phyloP scores from a whole-genome alignment of 1,140 invertebrate genomes.

The Trinorchestia longiramus region DNA sequence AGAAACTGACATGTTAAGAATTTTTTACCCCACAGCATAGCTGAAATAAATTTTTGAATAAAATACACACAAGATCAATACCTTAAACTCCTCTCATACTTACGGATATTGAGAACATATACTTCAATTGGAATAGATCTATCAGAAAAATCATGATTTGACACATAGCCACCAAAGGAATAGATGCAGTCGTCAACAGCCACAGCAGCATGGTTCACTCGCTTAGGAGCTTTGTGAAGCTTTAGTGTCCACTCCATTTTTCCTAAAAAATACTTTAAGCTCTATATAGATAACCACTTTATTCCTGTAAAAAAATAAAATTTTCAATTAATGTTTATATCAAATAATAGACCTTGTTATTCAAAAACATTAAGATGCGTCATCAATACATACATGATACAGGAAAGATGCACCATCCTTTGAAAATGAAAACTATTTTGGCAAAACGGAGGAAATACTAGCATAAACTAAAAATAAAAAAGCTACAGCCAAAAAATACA shows the following conservation, averaged over 20 bases:
- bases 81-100: neutral
- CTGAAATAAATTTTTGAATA: no score
- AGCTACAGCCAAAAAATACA: no score
- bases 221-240: conserved; percentile 35
- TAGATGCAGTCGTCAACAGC: conserved; percentile 34
- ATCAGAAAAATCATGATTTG: conserved; percentile 24
- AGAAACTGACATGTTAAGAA: neutral
- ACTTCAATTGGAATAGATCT: conserved; percentile 32
- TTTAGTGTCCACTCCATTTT: conserved; percentile 28
- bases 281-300: neutral
- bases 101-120: conserved; percentile 23
- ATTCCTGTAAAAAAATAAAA: neutral
- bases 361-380: no score
- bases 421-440: no score
- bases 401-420: no score
- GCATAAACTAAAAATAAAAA: no score
- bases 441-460: no score
- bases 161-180: conserved; percentile 46
- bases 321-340: no score
- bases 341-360: no score
- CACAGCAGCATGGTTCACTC: conserved; percentile 48
- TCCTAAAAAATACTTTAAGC: neutral
- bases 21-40: neutral
- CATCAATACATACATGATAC: no score
- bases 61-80: neutral